Base-by-base conservation (phyloP, 2,113 vertebrate species). In the Agelaius phoeniceus region DNA sequence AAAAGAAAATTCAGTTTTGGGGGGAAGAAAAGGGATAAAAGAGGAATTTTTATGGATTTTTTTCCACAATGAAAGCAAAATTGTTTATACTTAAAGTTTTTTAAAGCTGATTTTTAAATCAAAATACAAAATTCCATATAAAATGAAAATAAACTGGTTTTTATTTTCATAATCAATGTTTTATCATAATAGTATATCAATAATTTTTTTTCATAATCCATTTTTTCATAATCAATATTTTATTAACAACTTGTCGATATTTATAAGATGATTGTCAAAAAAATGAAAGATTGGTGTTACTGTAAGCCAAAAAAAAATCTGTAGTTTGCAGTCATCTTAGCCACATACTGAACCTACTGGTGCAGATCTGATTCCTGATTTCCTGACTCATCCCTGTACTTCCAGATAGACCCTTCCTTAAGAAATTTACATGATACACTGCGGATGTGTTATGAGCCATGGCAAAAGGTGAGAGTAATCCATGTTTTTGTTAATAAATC, bases 1-100 rank as follows among this genome's bases (percentile, higher is more conserved):
- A 75, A 77, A 30, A 2, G 7, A 54, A 72, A 67, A 46, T 3
- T n/a, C 26, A 18, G 2, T 23, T 71, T 9, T 67, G 1, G 4
- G 10, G 5, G 8, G 0, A 7, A 33, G 48, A 37, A 49, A 41
- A 31, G 1, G 9, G 16, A 22, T 15, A 6, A 15, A 67, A 72
- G 46, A 7, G 0, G 0, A 30, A 51, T 46, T 87, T 86, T 54
- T 3, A 21, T 13, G 0, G 24, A 2, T 2, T 57, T 69, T 33
- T 20, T 43, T 7, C 6, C 7, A 28, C 12, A 46, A 13, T 33
- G 8, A 54, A 69, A 78, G 11, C 0, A 75, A 43, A 54, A 52
- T 8, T 26, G 2, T 51, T 62, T 43, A 18, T 49, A 39, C 6
- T 43, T 74, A 12, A 80, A 77, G 9, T 1, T 8, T 67, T 63